A percentile compares a stretch with the other conserved stretches of the same genome.
Evolutionary conservation across 2,113 vertebrate genomes (phyloP).

Genomic region (Oenanthe melanoleuca): DNA sequence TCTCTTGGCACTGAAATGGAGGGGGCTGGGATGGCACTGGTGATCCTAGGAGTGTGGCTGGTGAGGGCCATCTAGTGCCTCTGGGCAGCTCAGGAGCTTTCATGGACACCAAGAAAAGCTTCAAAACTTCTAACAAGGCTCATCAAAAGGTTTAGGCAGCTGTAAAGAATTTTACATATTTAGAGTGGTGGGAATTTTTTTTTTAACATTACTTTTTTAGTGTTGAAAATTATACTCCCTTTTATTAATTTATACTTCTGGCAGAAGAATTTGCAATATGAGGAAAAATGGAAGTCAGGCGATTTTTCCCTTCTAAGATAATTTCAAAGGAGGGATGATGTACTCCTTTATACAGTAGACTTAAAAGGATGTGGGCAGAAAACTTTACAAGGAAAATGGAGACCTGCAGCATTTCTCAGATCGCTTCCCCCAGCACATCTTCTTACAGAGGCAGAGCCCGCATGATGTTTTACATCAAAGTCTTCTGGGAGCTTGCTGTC

Average conservation of each 20-base stretch:
- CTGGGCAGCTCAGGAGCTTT: not conserved
- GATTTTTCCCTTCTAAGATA: not conserved
- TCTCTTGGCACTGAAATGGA: not conserved
- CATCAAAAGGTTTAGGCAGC: not conserved
- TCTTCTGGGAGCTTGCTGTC: not conserved
- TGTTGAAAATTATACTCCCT: not conserved
- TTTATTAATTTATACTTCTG: not conserved
- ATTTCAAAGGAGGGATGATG: not conserved
- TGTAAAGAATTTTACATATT: not conserved
- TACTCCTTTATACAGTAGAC: not conserved
- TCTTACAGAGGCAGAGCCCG: not conserved
- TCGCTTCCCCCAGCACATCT: not conserved
- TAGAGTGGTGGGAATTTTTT: not conserved
- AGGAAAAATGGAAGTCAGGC: not conserved
- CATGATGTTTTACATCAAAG: slow-evolving; percentile 1
- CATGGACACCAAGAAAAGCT: not conserved
- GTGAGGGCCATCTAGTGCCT: not conserved
- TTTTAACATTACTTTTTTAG: not conserved
- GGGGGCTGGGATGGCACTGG: not conserved
- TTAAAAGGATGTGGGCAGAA: slow-evolving; percentile 11
- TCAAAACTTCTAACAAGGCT: not conserved
- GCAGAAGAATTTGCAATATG: not conserved
- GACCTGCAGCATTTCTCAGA: slow-evolving; percentile 4
- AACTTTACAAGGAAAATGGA: not conserved
- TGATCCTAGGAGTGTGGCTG: not conserved